phyloP scores from a whole-genome alignment of 1,140 invertebrate species.

The Myzus persicae region DNA sequence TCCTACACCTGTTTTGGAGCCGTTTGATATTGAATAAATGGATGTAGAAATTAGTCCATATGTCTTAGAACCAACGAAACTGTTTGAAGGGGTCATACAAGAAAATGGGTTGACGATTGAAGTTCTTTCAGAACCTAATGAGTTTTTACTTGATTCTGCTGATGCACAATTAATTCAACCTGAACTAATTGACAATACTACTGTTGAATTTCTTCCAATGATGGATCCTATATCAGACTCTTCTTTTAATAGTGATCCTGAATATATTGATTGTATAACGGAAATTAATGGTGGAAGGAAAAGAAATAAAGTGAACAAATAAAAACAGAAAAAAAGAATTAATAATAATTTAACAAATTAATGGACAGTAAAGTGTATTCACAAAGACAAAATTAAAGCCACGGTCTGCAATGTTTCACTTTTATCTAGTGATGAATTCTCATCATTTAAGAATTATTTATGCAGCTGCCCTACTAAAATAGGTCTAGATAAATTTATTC shows the following conservation, averaged over 20 bases:
- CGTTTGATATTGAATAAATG: too few species aligned
- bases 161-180: too few species aligned
- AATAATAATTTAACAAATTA: not conserved
- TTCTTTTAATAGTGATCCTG: not conserved
- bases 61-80: too few species aligned
- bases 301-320: conserved; percentile 1
- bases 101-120: too few species aligned
- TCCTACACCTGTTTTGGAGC: too few species aligned
- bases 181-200: too few species aligned
- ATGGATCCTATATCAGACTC: not conserved
- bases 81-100: too few species aligned
- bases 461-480: not conserved
- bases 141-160: too few species aligned
- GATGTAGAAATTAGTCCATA: too few species aligned
- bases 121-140: too few species aligned
- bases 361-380: not conserved
- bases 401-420: not conserved
- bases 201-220: too few species aligned
- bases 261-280: not conserved
- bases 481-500: not conserved
- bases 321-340: not conserved
- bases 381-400: not conserved
- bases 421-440: not conserved
- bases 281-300: conserved; percentile 6
- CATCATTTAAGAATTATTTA: conserved; percentile 2